phyloP scores from a whole-genome alignment of 2,888 invertebrate genomes.

The Cephus spinipes region DNA sequence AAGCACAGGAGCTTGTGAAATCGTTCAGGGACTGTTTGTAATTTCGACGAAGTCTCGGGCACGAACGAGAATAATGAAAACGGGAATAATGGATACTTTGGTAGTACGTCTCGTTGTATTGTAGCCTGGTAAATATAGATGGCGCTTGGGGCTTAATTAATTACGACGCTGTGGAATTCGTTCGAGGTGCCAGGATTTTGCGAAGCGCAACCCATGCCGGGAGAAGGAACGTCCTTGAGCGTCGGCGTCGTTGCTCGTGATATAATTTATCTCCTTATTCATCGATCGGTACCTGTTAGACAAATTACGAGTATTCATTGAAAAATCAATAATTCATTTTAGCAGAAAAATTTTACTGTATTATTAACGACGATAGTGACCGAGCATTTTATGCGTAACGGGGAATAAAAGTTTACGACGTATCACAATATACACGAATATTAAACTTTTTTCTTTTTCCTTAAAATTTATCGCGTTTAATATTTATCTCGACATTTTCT shows the following conservation, averaged over 20 bases:
- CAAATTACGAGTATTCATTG: background rate
- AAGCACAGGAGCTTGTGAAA: background rate
- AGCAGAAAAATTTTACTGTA: background rate
- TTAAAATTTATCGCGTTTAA: background rate
- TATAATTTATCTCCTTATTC: background rate
- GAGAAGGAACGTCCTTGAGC: constrained; percentile 3
- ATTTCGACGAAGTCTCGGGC: background rate
- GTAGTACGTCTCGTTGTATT: constrained; percentile 14
- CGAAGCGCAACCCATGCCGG: background rate
- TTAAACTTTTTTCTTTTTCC: background rate
- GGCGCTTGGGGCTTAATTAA: constrained; percentile 25
- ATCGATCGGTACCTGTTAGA: background rate
- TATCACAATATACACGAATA: background rate
- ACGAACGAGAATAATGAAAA: constrained; percentile 27
- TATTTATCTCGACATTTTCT: background rate
- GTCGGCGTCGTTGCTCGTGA: background rate
- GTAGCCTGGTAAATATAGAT: background rate
- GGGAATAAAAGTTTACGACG: background rate
- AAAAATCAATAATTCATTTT: background rate
- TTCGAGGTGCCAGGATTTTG: constrained; percentile 9
- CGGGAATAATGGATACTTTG: constrained; percentile 26
- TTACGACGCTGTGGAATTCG: constrained; percentile 24
- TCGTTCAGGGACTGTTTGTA: background rate
- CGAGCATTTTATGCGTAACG: background rate
- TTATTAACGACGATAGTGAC: background rate